Base-by-base conservation (phyloP, 53 echinoderm and acorn worm genomes). In the Holothuria scabra region DNA sequence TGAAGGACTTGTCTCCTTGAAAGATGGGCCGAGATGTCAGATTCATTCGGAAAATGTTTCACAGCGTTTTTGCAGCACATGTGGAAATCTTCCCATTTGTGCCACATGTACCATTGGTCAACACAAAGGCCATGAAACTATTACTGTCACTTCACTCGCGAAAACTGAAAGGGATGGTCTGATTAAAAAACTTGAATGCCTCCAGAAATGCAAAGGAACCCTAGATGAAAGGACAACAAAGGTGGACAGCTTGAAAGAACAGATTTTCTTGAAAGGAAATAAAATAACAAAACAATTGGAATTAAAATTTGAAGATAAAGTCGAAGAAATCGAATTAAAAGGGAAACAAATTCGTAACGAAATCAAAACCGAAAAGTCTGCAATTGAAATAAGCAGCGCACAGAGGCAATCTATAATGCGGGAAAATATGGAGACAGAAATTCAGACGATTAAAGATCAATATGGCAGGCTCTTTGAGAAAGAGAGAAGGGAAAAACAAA, bases 31-130 rank as follows among this genome's bases (percentile, higher is more conserved):
- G 3, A 41, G 41, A 10, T 41, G 41, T 10, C 41, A 41, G 41
- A 76, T 56, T 16, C 76, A 76, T 76, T 25, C 76, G 23, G 76
- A 49, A 24, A 49, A 76, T 0, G 26, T 76, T 22, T 56, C 31
- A 29, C 76, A 76, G 2, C 52, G 55, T n/a, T 76, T 56, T 76
- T 76, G 76, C 38, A 28, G 9, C 30, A 76, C 76, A 6, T 76
- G 76, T 30, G 19, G 37, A 13, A 69, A 69, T 12, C 13, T 18
- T 23, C 69, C 69, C 3, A 69, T 69, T 35, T 69, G 69, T 69
- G 44, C 38, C 10, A 28, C 69, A 16, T 69, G 69, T 34, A 69
- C 9, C 21, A 37, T 38, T 34, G 69, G 69, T 35, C 23, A 69
- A 20, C 69, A 69, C 69, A 69, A 44, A 69, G 44, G 38, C 20